These are phyloP conservation scores for Xyliphius kryptos DNA, from an alignment of 2,113 vertebrate species.

Conservation along the genomic window DNA sequence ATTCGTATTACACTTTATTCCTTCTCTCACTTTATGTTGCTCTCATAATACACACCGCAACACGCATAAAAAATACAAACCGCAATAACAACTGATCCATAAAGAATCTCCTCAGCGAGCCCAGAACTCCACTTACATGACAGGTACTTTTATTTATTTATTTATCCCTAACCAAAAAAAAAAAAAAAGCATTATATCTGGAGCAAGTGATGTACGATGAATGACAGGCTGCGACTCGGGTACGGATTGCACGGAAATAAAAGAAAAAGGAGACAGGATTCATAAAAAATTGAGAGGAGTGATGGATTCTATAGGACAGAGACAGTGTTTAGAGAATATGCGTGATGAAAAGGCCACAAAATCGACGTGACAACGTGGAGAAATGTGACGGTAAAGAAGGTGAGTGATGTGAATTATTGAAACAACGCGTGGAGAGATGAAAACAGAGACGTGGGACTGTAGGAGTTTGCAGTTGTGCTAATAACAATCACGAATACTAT, in stretches of 20 bases:
- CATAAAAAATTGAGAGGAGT: conserved; percentile 57
- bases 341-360: conserved; percentile 63
- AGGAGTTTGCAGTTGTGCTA: too few relatives aligned
- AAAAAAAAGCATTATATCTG: conserved; percentile 41
- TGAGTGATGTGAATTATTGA: conserved; percentile 60
- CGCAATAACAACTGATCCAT: too few relatives aligned
- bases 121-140: conserved; percentile 23
- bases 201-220: conserved; percentile 36
- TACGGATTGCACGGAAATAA: conserved; percentile 13
- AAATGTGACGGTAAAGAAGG: conserved; percentile 65
- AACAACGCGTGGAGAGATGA: too few relatives aligned
- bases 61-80: too few relatives aligned
- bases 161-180: too few relatives aligned
- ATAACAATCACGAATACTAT: too few relatives aligned
- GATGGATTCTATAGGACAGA: conserved; percentile 46
- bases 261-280: conserved; percentile 36
- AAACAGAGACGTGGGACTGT: too few relatives aligned
- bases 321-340: conserved; percentile 42
- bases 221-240: conserved; percentile 44
- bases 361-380: conserved; percentile 65
- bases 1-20: too few relatives aligned
- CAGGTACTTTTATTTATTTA: too few relatives aligned
- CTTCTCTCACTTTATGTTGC: too few relatives aligned
- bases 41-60: too few relatives aligned
- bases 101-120: too few relatives aligned